Percentiles rank a stretch among this genome's conserved stretches.
phyloP scores from a whole-genome alignment of 2,888 invertebrate genomes.

The Parnassius mnemosyne region DNA sequence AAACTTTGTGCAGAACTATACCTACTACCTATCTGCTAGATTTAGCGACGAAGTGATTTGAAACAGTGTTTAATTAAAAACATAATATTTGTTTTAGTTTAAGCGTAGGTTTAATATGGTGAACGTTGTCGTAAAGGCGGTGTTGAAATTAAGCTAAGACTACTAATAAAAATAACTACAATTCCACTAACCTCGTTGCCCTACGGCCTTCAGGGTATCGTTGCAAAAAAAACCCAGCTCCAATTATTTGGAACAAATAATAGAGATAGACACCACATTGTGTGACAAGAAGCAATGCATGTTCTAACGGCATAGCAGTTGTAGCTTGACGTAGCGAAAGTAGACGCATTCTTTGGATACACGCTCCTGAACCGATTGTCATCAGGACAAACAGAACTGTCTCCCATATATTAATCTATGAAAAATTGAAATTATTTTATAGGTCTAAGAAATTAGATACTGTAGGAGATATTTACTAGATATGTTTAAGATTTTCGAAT shows the following conservation, averaged over 20 bases:
- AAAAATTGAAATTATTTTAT: slow-evolving; percentile 18
- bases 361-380: slow-evolving; percentile 65
- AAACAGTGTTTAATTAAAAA: too few species aligned
- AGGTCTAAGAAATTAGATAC: too few species aligned
- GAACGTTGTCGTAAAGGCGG: too few species aligned
- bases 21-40: too few species aligned
- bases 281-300: slow-evolving; percentile 87
- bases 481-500: too few species aligned
- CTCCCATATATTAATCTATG: slow-evolving; percentile 81
- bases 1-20: too few species aligned
- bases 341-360: slow-evolving; percentile 66
- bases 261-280: slow-evolving; percentile 90
- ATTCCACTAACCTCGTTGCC: slow-evolving; percentile 57
- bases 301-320: slow-evolving; percentile 81
- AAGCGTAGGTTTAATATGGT: too few species aligned
- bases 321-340: slow-evolving; percentile 56
- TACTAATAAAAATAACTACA: too few species aligned
- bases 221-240: slow-evolving; percentile 82
- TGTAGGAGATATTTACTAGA: too few species aligned
- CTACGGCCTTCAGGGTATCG: slow-evolving; percentile 57
- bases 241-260: slow-evolving; percentile 88
- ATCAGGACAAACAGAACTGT: slow-evolving; percentile 66
- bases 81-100: too few species aligned
- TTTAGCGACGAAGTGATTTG: too few species aligned
- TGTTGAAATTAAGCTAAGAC: too few species aligned